Evolutionary conservation across 2,113 vertebrate genomes (phyloP), one percentile per base, ranked within the genome.

Genomic region (Dolichallabes microphthalmus): DNA sequence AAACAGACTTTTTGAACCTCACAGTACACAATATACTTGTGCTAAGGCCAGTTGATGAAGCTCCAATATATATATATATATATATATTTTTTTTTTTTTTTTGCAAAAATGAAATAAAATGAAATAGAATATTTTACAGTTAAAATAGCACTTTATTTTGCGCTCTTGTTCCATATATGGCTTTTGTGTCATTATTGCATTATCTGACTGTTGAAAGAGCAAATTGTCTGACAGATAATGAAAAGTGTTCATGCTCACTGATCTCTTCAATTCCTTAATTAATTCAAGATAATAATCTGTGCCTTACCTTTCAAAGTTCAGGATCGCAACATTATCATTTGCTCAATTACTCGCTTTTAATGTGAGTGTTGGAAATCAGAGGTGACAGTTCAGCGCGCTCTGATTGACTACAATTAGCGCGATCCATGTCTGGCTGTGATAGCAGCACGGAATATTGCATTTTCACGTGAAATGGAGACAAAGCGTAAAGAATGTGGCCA

Each of bases 301-400:
- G 85, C 85, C 58, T 53, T 74, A 81, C 85, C 69, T 82, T 82
- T 82, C 69, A 64, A 66, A 52, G 69, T 64, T 63, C 39, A 35
- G 55, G 69, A 82, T 75, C 45, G 32, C 78, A 53, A 57, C 85
- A 60, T 61, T 86, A 79, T 82, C 79, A 64, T 86, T 75, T 82
- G 79, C 79, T 82, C 79, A 55, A 86, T 86, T 86, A 74, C 69
- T 82, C 60, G 79, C 85, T 86, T 75, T 86, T 86, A 86, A 86
- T 74, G 75, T 39, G 69, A 82, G 79, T 22, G n/a, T n/a, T 76
- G 79, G 85, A 61, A 86, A 86, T 82, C 69, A 55, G 79, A 85
- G 75, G 60, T 77, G 87, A 69, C 83, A 77, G 79, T 76, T 66
- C 53, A 77, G 5, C 9, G 63, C 50, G 45, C 61, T 85, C 52